Conservation (phyloP, 2,888 invertebrate genomes). For the Drosophila tripunctata region DNA sequence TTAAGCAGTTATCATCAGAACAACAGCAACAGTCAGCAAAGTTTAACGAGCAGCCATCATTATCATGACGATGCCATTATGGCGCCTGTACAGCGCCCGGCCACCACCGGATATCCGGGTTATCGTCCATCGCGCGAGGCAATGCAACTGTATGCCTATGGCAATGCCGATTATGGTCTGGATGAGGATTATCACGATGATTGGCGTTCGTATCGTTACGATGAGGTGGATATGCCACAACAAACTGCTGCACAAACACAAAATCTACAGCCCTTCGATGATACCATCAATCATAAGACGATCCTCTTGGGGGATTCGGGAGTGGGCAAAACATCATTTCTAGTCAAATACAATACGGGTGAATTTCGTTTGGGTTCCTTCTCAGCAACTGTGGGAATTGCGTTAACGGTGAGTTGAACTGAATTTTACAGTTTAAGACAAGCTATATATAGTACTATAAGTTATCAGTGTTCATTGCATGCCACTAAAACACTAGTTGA, state of each 20-base stretch:
- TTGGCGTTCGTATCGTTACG: slow-evolving; percentile 84
- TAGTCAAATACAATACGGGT: slow-evolving; percentile 97
- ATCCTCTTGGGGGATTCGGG: slow-evolving; percentile 97
- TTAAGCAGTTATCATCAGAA: slow-evolving; percentile 34
- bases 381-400: slow-evolving; percentile 97
- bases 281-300: slow-evolving; percentile 90
- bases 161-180: slow-evolving; percentile 73
- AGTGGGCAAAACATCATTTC: slow-evolving; percentile 95
- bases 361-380: slow-evolving; percentile 96
- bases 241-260: slow-evolving; percentile 38
- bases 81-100: slow-evolving; percentile 83
- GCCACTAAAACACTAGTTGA: too few relatives aligned
- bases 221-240: slow-evolving; percentile 81
- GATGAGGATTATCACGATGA: slow-evolving; percentile 80
- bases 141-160: slow-evolving; percentile 85
- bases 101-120: slow-evolving; percentile 92
- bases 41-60: slow-evolving; percentile 69
- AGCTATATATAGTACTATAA: too few relatives aligned
- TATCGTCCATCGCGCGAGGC: slow-evolving; percentile 91
- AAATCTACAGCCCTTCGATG: slow-evolving; percentile 82
- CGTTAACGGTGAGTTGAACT: slow-evolving; percentile 92
- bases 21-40: slow-evolving; percentile 60
- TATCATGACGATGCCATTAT: slow-evolving; percentile 67
- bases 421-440: too few relatives aligned
- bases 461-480: too few relatives aligned